Evolutionary conservation across 1,140 invertebrate genomes (phyloP), one percentile per base, ranked within the genome.

Genomic region (Dinoponera quadriceps): DNA sequence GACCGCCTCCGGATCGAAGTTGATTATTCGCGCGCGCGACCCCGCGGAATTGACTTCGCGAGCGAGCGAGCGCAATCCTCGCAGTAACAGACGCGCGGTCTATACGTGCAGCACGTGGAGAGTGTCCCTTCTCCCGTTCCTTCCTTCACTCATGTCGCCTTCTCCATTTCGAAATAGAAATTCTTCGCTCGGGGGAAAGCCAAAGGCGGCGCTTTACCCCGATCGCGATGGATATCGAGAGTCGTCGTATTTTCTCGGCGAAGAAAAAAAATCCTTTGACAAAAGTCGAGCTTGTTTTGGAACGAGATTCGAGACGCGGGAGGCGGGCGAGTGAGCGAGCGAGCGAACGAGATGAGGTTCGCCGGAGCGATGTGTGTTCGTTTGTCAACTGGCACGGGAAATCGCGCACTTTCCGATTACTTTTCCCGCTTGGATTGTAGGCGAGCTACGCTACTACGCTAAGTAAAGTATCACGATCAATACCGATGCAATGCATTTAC

Each of bases 1-100:
- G 65, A 80, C 51, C 66, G 44, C 54, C 33, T n/a, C 48, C n/a
- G 54, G 75, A 80, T 80, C 65, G 66, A 80, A 80, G 65, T 48
- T 80, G 51, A 80, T 80, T 80, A 80, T 80, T 80, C 65, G 51
- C 13, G 75, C 75, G 29, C 49, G n/a, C n/a, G n/a, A 63, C 51
- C 27, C 22, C 65, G n/a, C n/a, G 65, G 57, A 80, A 80, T 80
- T 69, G 22, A 65, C 68, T 71, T 78, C 38, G 18, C 14, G 29
- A 78, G 71, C 14, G 29, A 78, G 71, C n/a, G 51, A 48, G 33
- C 51, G 51, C 65, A 57, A 78, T 55, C 55, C 51, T 44, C 13
- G 16, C 2, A 5, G 20, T 68, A 78, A 68, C 63, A 66, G 33
- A 54, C 54, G 74, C 20, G 51, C 18, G n/a, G n/a, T 65, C 25